Percentiles rank a stretch among this genome's conserved stretches.
phyloP scores from a whole-genome alignment of 2,113 vertebrate species.

The Guaruba guarouba region DNA sequence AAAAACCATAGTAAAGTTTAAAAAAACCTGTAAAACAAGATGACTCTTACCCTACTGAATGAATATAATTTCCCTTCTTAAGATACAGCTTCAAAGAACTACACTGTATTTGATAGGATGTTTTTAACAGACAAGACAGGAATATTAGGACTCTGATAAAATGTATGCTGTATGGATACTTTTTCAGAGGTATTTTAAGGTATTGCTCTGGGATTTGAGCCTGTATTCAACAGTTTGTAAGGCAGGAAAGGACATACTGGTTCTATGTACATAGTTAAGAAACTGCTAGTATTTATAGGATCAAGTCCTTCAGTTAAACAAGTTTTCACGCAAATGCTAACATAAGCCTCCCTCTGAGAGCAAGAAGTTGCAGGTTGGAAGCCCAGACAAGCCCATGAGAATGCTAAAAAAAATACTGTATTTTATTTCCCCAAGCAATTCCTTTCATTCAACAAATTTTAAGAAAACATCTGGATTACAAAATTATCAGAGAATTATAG shows the following conservation, averaged over 20 bases:
- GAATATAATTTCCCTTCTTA: not conserved
- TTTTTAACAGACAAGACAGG: not conserved
- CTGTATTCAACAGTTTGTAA: not conserved
- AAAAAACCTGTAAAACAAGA: not conserved
- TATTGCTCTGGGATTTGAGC: not conserved
- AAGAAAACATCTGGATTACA: not conserved
- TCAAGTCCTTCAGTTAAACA: not conserved
- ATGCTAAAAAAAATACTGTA: not conserved
- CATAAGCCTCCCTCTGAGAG: not conserved
- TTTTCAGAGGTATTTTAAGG: not conserved
- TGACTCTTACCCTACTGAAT: not conserved
- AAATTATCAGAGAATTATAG: not conserved
- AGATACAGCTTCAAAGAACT: not conserved
- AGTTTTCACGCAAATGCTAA: not conserved
- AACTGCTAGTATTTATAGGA: not conserved
- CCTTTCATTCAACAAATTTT: not conserved
- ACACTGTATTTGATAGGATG: not conserved
- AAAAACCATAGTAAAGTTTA: not conserved
- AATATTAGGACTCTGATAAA: not conserved
- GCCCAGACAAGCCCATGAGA: not conserved
- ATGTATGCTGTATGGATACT: fast-evolving
- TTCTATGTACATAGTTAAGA: not conserved
- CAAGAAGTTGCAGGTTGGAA: not conserved
- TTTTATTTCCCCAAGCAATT: not conserved
- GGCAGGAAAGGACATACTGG: not conserved